Base-by-base conservation (phyloP, 2,113 vertebrate genomes). In the Anoplopoma fimbria region DNA sequence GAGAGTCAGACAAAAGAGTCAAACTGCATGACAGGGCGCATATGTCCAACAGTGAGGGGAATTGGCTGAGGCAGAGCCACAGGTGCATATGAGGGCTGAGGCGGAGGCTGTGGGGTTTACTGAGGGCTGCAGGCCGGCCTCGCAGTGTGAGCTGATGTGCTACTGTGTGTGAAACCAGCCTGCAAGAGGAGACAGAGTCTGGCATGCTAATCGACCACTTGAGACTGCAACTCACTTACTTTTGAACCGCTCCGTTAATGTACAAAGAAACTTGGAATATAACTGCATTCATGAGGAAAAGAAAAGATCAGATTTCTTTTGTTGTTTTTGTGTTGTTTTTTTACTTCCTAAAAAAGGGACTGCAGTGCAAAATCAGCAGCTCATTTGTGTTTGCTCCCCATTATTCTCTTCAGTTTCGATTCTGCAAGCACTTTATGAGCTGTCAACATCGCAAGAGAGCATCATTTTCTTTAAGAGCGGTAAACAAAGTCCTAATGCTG, bases 201-300 rank as follows among this genome's bases (percentile, higher is more conserved):
- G 60, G 86, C 82, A 88, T 89, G 73, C 51, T 90, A 87, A 93
- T 89, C 47, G 51, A 73, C 76, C 57, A 72, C 77, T 74, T 53
- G 61, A 85, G 72, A 53, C 69, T 34, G 79, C 40, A n/a, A n/a
- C n/a, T n/a, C n/a, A n/a, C n/a, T n/a, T n/a, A n/a, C n/a, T n/a
- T n/a, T n/a, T n/a, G n/a, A n/a, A n/a, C n/a, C n/a, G n/a, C n/a
- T n/a, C n/a, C n/a, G n/a, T n/a, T n/a, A n/a, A n/a, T n/a, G n/a
- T n/a, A n/a, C n/a, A n/a, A n/a, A n/a, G n/a, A 21, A 40, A 33
- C 1, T 7, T 15, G 34, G 77, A 15, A 40, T 25, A 40, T 13
- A 38, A 29, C 10, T 40, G 33, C 23, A n/a, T 62, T 53, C 1
- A 47, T 13, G 45, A 60, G 55, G 6, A 29, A 10, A 45, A 34